These are phyloP conservation scores for Salmo trutta DNA, from an alignment of 2,797 vertebrate species.

Conservation along the genomic window DNA sequence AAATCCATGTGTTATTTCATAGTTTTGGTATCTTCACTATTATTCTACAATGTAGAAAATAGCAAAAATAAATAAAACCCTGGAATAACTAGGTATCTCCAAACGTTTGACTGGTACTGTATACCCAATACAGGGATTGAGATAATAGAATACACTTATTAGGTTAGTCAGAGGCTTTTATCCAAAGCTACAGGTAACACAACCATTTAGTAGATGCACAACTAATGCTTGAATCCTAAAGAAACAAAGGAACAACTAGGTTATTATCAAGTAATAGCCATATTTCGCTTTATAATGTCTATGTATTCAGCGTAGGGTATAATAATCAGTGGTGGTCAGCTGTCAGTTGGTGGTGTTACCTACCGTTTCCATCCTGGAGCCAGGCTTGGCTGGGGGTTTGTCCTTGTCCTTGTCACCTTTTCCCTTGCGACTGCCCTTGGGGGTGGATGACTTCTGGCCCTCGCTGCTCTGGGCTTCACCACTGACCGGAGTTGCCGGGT, in stretches of 20 bases:
- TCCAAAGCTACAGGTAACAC: background rate
- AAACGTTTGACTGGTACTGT: too few species aligned
- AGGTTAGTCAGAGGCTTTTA: background rate
- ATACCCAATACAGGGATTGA: background rate
- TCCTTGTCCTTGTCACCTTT: conserved; percentile 79
- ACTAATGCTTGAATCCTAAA: background rate
- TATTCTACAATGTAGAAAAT: too few species aligned
- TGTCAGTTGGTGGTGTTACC: background rate
- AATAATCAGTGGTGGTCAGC: too few species aligned
- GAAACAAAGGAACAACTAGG: background rate
- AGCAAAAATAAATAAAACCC: too few species aligned
- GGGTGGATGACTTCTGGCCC: conserved; percentile 63
- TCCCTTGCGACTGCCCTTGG: conserved; percentile 71
- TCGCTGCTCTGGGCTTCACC: conserved; percentile 55
- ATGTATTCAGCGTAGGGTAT: too few species aligned
- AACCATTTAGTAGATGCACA: background rate
- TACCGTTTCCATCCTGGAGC: conserved; percentile 58
- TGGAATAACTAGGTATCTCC: too few species aligned
- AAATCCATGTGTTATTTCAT: too few species aligned
- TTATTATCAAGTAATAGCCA: background rate
- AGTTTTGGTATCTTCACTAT: too few species aligned
- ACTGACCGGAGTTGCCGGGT: conserved; percentile 48
- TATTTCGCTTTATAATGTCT: background rate
- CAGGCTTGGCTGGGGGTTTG: conserved; percentile 67
- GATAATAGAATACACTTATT: background rate